Conservation (phyloP, 2,888 invertebrate species). For the Meta bourneti region DNA sequence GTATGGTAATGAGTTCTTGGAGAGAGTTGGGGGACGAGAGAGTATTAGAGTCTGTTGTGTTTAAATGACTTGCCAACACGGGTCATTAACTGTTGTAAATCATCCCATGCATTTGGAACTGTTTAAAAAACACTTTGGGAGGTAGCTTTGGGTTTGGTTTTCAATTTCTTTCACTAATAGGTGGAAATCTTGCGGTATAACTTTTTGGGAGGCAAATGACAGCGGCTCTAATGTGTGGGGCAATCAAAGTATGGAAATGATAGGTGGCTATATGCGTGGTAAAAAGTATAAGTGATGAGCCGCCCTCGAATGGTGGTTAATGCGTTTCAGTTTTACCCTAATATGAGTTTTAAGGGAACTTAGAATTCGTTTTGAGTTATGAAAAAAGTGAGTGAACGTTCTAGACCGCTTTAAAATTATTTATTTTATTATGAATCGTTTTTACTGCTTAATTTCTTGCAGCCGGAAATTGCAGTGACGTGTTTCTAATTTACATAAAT, state of each 20-base stretch:
- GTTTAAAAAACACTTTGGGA: conserved; percentile 31
- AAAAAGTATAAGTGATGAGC: background rate
- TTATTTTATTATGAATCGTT: background rate
- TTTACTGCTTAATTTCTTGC: background rate
- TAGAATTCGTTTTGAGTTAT: background rate
- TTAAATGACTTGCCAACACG: conserved; percentile 61
- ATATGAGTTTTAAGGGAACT: background rate
- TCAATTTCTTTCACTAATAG: background rate
- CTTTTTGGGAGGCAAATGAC: background rate
- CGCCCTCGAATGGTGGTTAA: background rate
- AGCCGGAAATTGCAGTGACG: too few species aligned
- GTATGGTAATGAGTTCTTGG: conserved; percentile 41
- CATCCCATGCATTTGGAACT: conserved; percentile 22
- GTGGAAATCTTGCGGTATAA: background rate
- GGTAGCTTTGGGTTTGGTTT: background rate
- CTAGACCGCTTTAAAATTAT: background rate
- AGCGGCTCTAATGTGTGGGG: background rate
- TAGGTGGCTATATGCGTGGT: background rate
- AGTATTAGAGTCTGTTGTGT: conserved; percentile 30
- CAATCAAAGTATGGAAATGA: background rate
- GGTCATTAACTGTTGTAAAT: conserved; percentile 52
- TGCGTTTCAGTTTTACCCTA: background rate
- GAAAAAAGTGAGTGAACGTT: background rate
- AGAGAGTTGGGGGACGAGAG: background rate
- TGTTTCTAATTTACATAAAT: too few species aligned